Evolutionary conservation across 2,797 vertebrate species (phyloP).

Genomic region (Delichon dasypus): DNA sequence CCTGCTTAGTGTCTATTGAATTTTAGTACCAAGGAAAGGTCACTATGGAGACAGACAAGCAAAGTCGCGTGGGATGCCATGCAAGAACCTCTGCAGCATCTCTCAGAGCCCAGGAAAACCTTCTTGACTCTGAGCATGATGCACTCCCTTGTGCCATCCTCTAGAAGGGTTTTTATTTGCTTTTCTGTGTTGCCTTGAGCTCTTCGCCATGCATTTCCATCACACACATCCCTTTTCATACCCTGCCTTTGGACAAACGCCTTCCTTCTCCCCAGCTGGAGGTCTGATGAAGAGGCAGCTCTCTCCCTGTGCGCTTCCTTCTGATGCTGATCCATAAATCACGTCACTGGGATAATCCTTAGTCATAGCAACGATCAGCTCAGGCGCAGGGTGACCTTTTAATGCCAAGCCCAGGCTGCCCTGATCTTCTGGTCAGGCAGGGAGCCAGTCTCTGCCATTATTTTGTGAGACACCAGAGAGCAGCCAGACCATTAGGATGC

Average conservation of each 20-base stretch:
- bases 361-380: constrained; percentile 39
- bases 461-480: background rate
- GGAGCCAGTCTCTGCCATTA: background rate
- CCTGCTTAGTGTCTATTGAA: background rate
- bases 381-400: constrained; percentile 30
- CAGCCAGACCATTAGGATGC: background rate
- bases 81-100: background rate
- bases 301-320: background rate
- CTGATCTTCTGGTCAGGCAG: background rate
- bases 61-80: rapidly evolving
- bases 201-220: background rate
- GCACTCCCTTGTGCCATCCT: background rate
- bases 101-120: background rate
- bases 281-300: background rate
- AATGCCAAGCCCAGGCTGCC: background rate
- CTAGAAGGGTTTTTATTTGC: background rate
- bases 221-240: background rate
- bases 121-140: background rate
- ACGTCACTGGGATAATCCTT: constrained; percentile 29
- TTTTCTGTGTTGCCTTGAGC: background rate
- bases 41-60: background rate
- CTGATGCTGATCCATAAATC: constrained; percentile 17
- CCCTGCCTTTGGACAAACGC: background rate
- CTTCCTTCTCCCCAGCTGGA: background rate
- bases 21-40: background rate